Base-by-base conservation (phyloP, 2,113 vertebrate genomes). In the Dascyllus trimaculatus region DNA sequence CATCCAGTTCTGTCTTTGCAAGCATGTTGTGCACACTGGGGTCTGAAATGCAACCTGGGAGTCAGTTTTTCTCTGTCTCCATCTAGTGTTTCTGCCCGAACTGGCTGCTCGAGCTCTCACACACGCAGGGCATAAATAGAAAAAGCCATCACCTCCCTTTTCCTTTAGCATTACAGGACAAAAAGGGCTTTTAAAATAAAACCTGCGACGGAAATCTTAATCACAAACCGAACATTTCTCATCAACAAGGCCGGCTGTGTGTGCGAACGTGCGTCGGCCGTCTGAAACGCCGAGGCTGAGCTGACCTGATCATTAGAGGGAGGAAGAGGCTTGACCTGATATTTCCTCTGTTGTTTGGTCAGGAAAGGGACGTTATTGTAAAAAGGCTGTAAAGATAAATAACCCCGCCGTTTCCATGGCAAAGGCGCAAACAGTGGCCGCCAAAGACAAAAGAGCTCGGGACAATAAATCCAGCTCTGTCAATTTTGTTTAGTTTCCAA, bases 401-500 rank as follows among this genome's bases (percentile, higher is more conserved):
- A 95, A 91, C 86, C 92, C 90, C 73, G 88, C 81, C 40, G 93
- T 96, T 97, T 92, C 95, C 94, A 96, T 95, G 92, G 95, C 89
- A 96, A 95, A 94, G 79, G 77, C 82, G 80, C 90, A 96, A 96
- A 96, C 94, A 96, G 71, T 80, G 84, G 49, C 19, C 0, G 49
- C 81, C 43, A 22, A 93, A 88, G 91, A 94, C 86, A 93, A 94
- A 95, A 93, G 92, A 91, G 86, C 84, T 85, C 86, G 85, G 52
- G 86, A 93, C 90, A 91, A 95, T 96, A 95, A 96, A 96, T 96
- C 95, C 94, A 85, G 78, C 88, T 26, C 88, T 94, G 95, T 96
- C 95, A 94, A 95, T 95, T 95, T 87, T 95, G 95, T 96, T 96
- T 95, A 88, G 90, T 94, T 96, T 95, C 88, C 90, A 90, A 86